These are phyloP conservation scores for Hippocampus kuda DNA, from an alignment of 2,797 vertebrate genomes.

Conservation along the genomic window DNA sequence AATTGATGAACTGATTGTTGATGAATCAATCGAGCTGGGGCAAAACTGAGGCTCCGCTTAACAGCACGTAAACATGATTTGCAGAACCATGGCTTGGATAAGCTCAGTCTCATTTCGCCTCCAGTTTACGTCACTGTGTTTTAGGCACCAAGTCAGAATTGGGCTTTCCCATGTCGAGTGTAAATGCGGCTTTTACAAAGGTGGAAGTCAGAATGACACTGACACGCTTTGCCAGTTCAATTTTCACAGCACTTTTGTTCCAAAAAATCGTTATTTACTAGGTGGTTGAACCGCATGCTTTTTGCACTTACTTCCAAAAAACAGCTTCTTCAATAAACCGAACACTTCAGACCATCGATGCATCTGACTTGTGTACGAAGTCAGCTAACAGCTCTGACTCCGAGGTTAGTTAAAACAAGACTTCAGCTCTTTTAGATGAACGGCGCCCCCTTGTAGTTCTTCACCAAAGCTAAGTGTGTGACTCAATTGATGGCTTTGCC, in stretches of 20 bases:
- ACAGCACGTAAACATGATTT: too few species aligned
- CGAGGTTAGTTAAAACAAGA: constrained; percentile 10
- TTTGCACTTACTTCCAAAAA: background rate
- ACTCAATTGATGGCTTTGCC: constrained; percentile 37
- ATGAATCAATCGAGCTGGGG: too few species aligned
- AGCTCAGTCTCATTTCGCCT: too few species aligned
- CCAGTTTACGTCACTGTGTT: too few species aligned
- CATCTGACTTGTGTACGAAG: background rate
- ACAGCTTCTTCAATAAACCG: too few species aligned
- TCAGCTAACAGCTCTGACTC: background rate
- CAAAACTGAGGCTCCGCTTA: too few species aligned
- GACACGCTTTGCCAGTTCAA: background rate
- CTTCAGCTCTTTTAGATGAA: constrained; percentile 7
- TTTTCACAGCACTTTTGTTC: background rate
- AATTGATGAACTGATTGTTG: too few species aligned
- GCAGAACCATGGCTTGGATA: too few species aligned
- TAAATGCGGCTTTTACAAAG: too few species aligned
- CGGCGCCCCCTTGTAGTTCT: background rate
- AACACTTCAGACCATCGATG: background rate
- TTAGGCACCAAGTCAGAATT: too few species aligned
- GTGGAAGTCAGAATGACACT: background rate
- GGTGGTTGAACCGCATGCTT: background rate
- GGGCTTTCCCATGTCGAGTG: too few species aligned
- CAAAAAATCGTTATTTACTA: background rate
- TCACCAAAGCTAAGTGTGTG: constrained; percentile 8